These are phyloP conservation scores for Xerus rutilus DNA, from an alignment of 2,797 vertebrate genomes.

Conservation along the genomic window DNA sequence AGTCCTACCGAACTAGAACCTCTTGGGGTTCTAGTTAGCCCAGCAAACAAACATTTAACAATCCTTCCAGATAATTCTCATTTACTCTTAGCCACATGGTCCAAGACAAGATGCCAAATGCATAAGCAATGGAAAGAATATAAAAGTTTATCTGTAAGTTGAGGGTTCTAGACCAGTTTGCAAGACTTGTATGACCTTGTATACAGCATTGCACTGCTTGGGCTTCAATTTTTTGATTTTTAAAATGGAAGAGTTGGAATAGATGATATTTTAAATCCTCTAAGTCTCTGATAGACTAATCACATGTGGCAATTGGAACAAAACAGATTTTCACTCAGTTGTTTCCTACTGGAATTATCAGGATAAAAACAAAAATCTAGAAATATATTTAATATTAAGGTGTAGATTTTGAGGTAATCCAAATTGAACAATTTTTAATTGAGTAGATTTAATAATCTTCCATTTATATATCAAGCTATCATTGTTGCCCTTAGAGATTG, in stretches of 20 bases:
- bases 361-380: constrained; percentile 31
- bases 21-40: not conserved
- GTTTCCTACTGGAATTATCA: constrained; percentile 23
- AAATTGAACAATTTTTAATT: constrained; percentile 15
- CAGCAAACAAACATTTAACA: not conserved
- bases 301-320: not conserved
- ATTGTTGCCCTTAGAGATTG: not conserved
- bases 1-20: not conserved
- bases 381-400: constrained; percentile 31
- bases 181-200: not conserved
- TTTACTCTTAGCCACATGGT: not conserved
- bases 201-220: not conserved
- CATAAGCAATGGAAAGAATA: constrained; percentile 33
- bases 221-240: constrained; percentile 16
- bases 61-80: not conserved
- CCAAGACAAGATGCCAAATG: not conserved
- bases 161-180: not conserved
- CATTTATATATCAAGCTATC: constrained; percentile 29
- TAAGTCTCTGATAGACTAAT: not conserved
- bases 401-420: constrained; percentile 3
- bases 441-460: constrained; percentile 1
- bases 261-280: not conserved
- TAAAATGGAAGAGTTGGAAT: constrained; percentile 15
- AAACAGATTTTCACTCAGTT: not conserved
- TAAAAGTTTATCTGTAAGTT: not conserved